Evolutionary conservation across 2,797 vertebrate genomes (phyloP), one percentile per base, ranked within the genome.

Genomic region (Acanthopagrus latus): DNA sequence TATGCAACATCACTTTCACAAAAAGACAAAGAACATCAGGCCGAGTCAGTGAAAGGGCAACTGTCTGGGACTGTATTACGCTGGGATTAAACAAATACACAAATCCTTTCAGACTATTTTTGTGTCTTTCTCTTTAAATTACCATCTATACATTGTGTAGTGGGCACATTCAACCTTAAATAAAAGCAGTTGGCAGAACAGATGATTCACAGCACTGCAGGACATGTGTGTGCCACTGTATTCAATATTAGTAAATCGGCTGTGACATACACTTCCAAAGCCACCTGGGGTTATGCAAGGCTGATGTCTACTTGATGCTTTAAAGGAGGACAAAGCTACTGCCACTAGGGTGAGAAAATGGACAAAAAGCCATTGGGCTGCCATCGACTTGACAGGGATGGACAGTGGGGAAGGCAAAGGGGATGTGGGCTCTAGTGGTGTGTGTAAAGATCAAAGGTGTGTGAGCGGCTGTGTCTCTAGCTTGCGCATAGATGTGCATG

Each of bases 381-480:
- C 73, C 74, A 79, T n/a, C 48, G 72, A 54, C 83, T 80, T 68
- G 86, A 89, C 82, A 64, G 72, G 68, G 79, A 78, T 20, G 65
- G 85, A 88, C 79, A 81, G 81, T 50, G 71, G 64, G 68, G 70
- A 69, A 83, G 66, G 71, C 64, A 57, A 70, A 78, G 43, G 48
- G 59, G 54, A 71, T 14, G 16, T 65, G 62, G 69, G 71, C 66
- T 78, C 41, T 54, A 50, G 72, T 56, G 63, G 67, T 78, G 84
- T 82, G 70, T 81, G 44, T 70, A 71, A 70, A 86, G 87, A 91
- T 90, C 89, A 92, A 90, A 91, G 86, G 74, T 90, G 67, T 73
- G 66, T 60, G 81, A 74, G 66, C 68, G 46, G 72, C 66, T 76
- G 43, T 80, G 84, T 81, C 62, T 59, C 25, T 23, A 38, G 68